phyloP scores from a whole-genome alignment of 2,113 vertebrate species.

The Syngnathus scovelli region DNA sequence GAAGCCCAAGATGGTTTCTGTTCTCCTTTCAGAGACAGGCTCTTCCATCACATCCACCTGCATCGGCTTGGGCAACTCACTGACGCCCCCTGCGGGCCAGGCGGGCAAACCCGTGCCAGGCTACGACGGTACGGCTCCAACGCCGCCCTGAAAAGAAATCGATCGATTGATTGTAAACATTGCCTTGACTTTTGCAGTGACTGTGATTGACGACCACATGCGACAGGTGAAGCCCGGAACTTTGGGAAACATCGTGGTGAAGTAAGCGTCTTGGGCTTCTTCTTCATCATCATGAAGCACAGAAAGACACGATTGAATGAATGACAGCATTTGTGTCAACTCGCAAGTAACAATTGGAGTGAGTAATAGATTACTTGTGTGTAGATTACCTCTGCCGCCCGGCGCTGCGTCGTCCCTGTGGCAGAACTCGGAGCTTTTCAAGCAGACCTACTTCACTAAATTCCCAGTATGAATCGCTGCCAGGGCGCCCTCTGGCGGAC shows the following conservation, averaged over 20 bases:
- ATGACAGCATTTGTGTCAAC: too few relatives aligned
- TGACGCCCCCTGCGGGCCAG: constrained; percentile 85
- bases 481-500: background rate
- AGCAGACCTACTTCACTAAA: constrained; percentile 86
- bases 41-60: constrained; percentile 90
- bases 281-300: background rate
- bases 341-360: background rate
- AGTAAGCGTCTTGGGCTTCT: constrained; percentile 71
- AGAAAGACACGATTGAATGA: background rate
- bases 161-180: too few relatives aligned
- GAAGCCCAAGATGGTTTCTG: background rate
- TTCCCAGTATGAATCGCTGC: constrained; percentile 75
- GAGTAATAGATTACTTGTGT: background rate
- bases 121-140: constrained; percentile 79
- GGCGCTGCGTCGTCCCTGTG: constrained; percentile 88
- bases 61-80: constrained; percentile 82
- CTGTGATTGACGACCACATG: constrained; percentile 84
- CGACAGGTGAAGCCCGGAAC: constrained; percentile 76
- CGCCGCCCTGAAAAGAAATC: background rate
- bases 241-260: constrained; percentile 93
- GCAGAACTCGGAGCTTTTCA: constrained; percentile 84
- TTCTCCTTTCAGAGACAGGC: constrained; percentile 79
- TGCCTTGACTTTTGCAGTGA: constrained; percentile 70
- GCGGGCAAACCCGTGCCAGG: constrained; percentile 90
- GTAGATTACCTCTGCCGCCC: constrained; percentile 87